Conservation (phyloP, 2,888 invertebrate species). For the Lutraria lutraria region DNA sequence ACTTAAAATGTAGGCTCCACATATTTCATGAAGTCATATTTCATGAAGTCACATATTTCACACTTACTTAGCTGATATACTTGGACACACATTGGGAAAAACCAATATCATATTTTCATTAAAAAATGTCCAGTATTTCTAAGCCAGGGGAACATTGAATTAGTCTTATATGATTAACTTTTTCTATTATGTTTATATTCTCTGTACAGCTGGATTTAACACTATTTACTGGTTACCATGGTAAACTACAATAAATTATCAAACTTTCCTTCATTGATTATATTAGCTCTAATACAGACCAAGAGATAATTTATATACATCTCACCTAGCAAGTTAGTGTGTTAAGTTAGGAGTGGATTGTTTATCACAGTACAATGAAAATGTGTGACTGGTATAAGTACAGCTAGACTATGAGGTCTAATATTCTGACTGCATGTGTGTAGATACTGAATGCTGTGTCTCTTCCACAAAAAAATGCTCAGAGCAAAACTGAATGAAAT, state of each 20-base stretch:
- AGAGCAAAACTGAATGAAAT: too few species aligned
- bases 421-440: too few species aligned
- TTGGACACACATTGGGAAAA: too few species aligned
- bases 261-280: conserved; percentile 10
- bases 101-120: too few species aligned
- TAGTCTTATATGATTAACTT: not conserved
- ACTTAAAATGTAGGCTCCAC: too few species aligned
- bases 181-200: not conserved
- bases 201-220: conserved; percentile 25
- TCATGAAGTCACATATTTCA: too few species aligned
- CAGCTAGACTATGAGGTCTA: not conserved
- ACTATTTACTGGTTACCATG: conserved; percentile 30
- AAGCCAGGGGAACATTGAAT: not conserved
- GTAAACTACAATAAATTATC: conserved; percentile 44
- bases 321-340: not conserved
- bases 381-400: not conserved
- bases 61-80: too few species aligned
- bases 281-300: not conserved
- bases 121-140: too few species aligned
- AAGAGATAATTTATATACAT: not conserved
- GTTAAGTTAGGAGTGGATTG: conserved; percentile 17
- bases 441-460: too few species aligned
- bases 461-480: too few species aligned
- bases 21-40: too few species aligned
- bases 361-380: conserved; percentile 12